Evolutionary conservation across 2,888 invertebrate species (phyloP), one percentile per base, ranked within the genome.

Genomic region (Xestia ashworthii): DNA sequence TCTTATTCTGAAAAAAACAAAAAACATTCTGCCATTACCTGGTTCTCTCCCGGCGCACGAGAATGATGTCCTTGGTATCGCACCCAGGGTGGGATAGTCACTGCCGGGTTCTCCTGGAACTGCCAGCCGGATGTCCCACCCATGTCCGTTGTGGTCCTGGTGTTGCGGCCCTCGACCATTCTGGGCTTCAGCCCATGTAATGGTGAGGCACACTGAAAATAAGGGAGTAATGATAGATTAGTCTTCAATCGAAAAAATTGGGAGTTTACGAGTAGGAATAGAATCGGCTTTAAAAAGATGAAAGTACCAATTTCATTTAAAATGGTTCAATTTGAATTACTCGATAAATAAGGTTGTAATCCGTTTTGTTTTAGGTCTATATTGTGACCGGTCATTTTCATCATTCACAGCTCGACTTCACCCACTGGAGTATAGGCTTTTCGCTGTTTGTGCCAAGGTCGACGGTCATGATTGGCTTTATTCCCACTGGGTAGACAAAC

Each of bases 21-120:
- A n/a, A n/a, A n/a, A n/a, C n/a, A n/a, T n/a, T 44, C 44, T 44
- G 44, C 11, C 44, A 50, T 79, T 79, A 97, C 98, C 97, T 93
- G 97, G 97, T 79, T 95, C 95, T 90, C 97, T 97, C 62, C 97
- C 97, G 81, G 97, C 96, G 89, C 98, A 98, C 0, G 97, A 96
- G 89, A 98, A 98, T 38, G 96, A 93, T 0, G 98, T 98, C 80
- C 96, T 95, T 0, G 98, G 98, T 87, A 98, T 97, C 44, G 92
- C 93, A 68, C 96, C 95, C 50, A 97, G 96, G 38, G 97, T 97
- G 0, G 98, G 98, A 90, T 98, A 98, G 92, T 98, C 98, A 65
- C 94, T 94, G 25, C 97, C 97, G 1, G 98, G 98, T 87, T 97
- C 97, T 0, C 98, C 98, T 11, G 98, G 98, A 68, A 98, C 97